phyloP scores from a whole-genome alignment of 2,113 vertebrate species.

The Kryptolebias marmoratus region DNA sequence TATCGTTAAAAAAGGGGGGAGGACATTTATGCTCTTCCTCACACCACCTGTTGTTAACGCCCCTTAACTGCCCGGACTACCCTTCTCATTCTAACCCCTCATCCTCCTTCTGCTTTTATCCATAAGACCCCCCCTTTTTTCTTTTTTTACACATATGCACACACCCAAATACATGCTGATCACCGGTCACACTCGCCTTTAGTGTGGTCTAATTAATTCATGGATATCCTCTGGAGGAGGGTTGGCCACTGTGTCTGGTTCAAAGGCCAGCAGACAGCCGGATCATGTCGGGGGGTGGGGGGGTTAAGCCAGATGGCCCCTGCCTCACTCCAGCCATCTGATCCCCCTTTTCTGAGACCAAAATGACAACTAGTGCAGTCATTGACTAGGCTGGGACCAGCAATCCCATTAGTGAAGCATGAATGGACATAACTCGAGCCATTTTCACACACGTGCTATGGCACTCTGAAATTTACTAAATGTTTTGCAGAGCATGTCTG shows the following conservation, averaged over 20 bases:
- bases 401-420: constrained; percentile 76
- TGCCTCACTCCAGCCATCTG: constrained; percentile 73
- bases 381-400: constrained; percentile 29
- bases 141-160: constrained; percentile 22
- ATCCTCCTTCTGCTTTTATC: constrained; percentile 57
- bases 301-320: constrained; percentile 61
- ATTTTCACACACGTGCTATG: constrained; percentile 3
- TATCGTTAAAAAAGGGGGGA: constrained; percentile 49
- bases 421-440: constrained; percentile 39
- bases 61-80: constrained; percentile 5
- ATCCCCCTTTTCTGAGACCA: constrained; percentile 54
- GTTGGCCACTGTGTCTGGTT: constrained; percentile 63
- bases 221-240: constrained; percentile 64
- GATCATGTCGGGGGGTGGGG: constrained; percentile 44
- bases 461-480: not conserved
- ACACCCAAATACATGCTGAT: constrained; percentile 17
- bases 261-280: constrained; percentile 60
- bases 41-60: constrained; percentile 82
- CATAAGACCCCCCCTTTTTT: constrained; percentile 38
- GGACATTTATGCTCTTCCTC: constrained; percentile 67
- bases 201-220: constrained; percentile 78
- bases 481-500: no score
- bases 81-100: constrained; percentile 8
- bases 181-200: constrained; percentile 39
- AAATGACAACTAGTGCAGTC: constrained; percentile 48